Percentiles rank a stretch among this genome's conserved stretches.
These are phyloP conservation scores for Pemphigus obesinymphae DNA, from an alignment of 1,140 invertebrate species.

Conservation along the genomic window DNA sequence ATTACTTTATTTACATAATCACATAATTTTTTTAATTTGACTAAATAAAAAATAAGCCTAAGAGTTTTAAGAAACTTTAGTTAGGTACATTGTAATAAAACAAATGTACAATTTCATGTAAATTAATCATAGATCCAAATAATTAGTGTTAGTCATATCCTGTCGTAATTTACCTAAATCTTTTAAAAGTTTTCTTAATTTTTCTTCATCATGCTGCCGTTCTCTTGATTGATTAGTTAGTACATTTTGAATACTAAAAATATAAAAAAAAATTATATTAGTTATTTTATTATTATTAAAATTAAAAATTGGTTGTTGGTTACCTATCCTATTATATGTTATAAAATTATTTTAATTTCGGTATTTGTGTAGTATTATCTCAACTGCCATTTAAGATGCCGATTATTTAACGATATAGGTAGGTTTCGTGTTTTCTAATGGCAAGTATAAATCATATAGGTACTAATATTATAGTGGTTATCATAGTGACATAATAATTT, in stretches of 20 bases:
- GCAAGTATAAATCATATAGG: too few species aligned
- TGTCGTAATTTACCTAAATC: not conserved
- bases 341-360: too few species aligned
- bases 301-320: not conserved
- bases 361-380: too few species aligned
- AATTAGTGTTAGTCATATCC: not conserved
- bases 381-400: too few species aligned
- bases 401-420: too few species aligned
- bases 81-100: not conserved
- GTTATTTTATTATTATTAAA: not conserved
- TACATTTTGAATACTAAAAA: not conserved
- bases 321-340: too few species aligned
- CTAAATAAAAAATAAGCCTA: not conserved
- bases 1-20: too few species aligned
- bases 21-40: not conserved
- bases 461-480: too few species aligned
- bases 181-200: not conserved
- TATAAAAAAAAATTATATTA: not conserved
- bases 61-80: not conserved
- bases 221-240: not conserved
- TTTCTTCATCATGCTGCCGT: not conserved
- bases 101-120: not conserved
- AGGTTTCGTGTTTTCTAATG: too few species aligned
- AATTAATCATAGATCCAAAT: not conserved
- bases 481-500: too few species aligned